Evolutionary conservation across 37 sponge, comb jelly and placozoan genomes (phyloP), one percentile per base, ranked within the genome.

Genomic region (Cliona cf. orientalis): DNA sequence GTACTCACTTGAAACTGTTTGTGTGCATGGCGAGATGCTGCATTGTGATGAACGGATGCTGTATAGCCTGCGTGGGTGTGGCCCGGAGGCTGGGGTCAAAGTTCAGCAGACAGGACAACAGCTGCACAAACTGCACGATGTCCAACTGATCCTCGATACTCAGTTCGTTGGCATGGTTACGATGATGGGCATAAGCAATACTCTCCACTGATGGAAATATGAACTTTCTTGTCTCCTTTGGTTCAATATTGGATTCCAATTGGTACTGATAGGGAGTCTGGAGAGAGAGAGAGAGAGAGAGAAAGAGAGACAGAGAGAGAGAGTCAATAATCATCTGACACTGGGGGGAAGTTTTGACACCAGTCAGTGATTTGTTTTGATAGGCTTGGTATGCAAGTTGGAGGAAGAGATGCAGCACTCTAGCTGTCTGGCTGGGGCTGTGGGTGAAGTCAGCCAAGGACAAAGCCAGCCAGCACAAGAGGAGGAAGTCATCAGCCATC

Each of bases 1-100:
- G 2, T 3, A 72, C 73, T 72, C 22, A 86, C 87, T 65, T 28
- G 23, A 37, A 61, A 37, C 26, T 25, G 58, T 71, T 39, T 39
- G 92, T 79, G 63, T 91, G 88, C 45, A 58, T 46, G 5, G 84
- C 74, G n/a, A 97, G 67, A 37, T 97, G 97, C 46, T 87, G 83
- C 91, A 93, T 91, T 26, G 95, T 97, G 41, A 97, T 81, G 70
- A 97, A 97, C 19, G 95, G 89, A 12, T 80, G 81, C 17, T 85
- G 88, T 25, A 94, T 71, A 32, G 84, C 89, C 34, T 73, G 66
- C 0, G 28, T 29, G 0, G 97, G 97, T 17, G 76, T 42, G 19
- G 46, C 38, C 36, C 97, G 76, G 0, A 53, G 33, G 0, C 17
- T 14, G 42, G 97, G 92, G 69, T 94, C 95, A 6, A 97, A n/a